Evolutionary conservation across 2,113 vertebrate genomes (phyloP).

Genomic region (Syngnathoides biaculeatus): DNA sequence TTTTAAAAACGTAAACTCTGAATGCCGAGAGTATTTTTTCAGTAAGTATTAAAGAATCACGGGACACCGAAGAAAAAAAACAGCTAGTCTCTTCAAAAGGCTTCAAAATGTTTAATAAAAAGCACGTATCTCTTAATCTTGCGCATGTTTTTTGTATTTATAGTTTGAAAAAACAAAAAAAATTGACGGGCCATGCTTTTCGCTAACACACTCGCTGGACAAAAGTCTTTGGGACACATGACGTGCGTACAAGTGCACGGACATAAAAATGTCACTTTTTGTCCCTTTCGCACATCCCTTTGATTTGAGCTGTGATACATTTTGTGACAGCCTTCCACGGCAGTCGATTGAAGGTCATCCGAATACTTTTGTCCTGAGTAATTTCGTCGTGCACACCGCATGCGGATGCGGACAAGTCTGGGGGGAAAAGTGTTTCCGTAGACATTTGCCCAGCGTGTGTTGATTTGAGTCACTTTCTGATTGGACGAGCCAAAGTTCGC

Average conservation of each 20-base stretch:
- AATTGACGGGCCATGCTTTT: neutral
- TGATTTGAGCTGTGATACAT: no score
- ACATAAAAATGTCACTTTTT: no score
- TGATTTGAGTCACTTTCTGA: no score
- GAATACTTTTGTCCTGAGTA: neutral
- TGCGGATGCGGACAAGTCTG: no score
- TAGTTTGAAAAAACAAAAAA: neutral
- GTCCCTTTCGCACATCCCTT: no score
- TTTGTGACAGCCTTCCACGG: neutral
- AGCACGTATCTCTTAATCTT: neutral
- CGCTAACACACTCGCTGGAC: neutral
- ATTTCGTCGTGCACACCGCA: no score
- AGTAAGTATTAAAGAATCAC: no score
- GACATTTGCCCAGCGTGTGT: no score
- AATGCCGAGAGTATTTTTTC: neutral
- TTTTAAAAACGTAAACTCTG: neutral
- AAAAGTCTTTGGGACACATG: neutral
- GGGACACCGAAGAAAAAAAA: neutral
- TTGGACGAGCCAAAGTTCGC: no score
- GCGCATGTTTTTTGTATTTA: neutral
- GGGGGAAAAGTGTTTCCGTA: no score
- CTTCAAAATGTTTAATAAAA: neutral
- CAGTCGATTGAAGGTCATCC: neutral
- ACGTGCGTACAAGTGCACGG: no score
- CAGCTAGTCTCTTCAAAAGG: neutral